Evolutionary conservation across 2,888 invertebrate species (phyloP), one percentile per base, ranked within the genome.

Genomic region (Drosophila pseudotakahashii): DNA sequence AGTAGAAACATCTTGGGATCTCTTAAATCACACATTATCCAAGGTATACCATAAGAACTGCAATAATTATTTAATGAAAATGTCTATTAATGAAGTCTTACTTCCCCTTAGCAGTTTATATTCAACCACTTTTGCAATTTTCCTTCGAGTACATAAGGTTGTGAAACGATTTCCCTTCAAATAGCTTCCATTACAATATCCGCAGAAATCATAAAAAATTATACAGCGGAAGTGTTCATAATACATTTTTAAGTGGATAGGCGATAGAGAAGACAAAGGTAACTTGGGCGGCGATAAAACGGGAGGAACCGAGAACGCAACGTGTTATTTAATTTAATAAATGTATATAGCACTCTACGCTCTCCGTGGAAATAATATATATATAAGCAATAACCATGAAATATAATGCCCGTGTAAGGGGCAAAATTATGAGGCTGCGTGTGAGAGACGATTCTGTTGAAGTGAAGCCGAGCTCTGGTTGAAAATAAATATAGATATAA

Each of bases 251-350:
- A 69, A 69, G 70, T 69, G 70, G 70, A 48, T 63, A 10, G 48
- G 37, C 44, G 16, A 67, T 47, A 41, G 66, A 47, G 16, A 26
- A 19, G 37, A 45, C 9, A n/a, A 47, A 32, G 37, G 32, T 36
- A 45, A 11, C 44, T 39, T 16, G 51, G 34, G 11, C 36, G 26
- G 51, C 14, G 47, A 39, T 19, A 36, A 53, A 23, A 7, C 26
- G 37, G 61, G 45, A 66, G 45, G 66, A 66, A 41, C 66, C n/a
- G 39, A 47, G 66, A 66, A 66, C 66, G 66, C 53, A 66, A 66
- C 66, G 66, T 66, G 66, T 64, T 66, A 66, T 66, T 66, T 66
- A 47, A 66, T 66, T 66, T 66, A 66, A 66, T 69, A 69, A 69
- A 69, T 52, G 60, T 70, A 69, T 63, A 63, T 60, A 63, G 19